Evolutionary conservation across 2,113 vertebrate species (phyloP), one percentile per base, ranked within the genome.

Genomic region (Podarcis muralis): DNA sequence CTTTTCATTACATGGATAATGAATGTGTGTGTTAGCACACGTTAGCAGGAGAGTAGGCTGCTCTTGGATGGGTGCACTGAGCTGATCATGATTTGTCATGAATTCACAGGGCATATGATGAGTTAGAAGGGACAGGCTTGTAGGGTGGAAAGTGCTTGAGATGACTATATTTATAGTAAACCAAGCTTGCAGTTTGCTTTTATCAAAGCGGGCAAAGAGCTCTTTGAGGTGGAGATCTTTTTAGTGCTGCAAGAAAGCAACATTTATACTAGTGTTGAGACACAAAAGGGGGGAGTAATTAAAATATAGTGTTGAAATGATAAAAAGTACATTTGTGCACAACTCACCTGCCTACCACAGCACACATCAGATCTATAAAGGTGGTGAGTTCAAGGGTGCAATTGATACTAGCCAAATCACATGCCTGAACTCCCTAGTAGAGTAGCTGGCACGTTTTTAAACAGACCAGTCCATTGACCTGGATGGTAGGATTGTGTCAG

Each of bases 1-100:
- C 90, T 90, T 66, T 93, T 53, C 5, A 6, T 32, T 62, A 74
- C 72, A 89, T 2, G 0, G 82, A 87, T 86, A 92, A 92, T 59
- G 83, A 93, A 5, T 43, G 43, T 43, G 43, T 43, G 43, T 43
- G 43, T 43, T 43, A 43, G 43, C 43, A 43, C 43, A 5, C 27
- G 91, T 89, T 91, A 90, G 92, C 71, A 84, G 82, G 78, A 86
- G 57, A 0, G 6, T 3, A n/a, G 86, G 74, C 1, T 79, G 53
- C 37, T 37, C n/a, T 69, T 35, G 27, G 76, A 59, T 0, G 0
- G 20, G 1, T 5, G 77, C 90, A 92, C 57, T 20, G 85, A 89
- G 25, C 0, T 0, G 75, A 81, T 53, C 37, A 11, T 35, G 78
- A 95, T 88, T 3, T 86, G 81, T 37, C 89, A 91, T 12, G 57